phyloP scores from a whole-genome alignment of 2,113 vertebrate species.

The Neogale vison region DNA sequence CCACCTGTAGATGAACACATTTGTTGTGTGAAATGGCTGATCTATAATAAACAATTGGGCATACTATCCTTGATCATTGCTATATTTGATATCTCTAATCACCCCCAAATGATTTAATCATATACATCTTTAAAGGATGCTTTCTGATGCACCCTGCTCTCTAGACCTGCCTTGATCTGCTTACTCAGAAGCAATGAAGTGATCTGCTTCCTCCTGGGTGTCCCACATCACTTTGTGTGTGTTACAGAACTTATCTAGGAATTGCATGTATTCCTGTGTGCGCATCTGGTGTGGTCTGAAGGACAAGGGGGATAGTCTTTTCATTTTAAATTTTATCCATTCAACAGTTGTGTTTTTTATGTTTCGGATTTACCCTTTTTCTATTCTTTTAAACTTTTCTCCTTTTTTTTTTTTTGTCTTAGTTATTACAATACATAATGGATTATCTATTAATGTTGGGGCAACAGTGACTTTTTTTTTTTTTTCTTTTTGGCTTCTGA shows the following conservation, averaged over 20 bases:
- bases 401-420: not conserved
- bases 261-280: not conserved
- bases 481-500: not conserved
- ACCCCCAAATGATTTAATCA: not conserved
- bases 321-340: not conserved
- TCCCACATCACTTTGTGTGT: fast-evolving
- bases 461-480: not conserved
- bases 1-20: not conserved
- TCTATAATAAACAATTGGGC: not conserved
- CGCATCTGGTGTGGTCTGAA: not conserved
- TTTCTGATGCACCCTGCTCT: not conserved
- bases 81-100: not conserved
- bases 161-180: not conserved
- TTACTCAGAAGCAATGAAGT: not conserved
- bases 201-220: not conserved
- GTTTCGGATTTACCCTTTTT: not conserved
- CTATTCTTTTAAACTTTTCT: not conserved
- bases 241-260: not conserved
- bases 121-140: not conserved
- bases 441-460: not conserved
- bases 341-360: not conserved
- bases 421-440: not conserved
- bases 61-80: not conserved
- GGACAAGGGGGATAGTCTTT: not conserved
- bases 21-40: not conserved